Conservation (phyloP, 2,113 vertebrate genomes). For the Naja naja region DNA sequence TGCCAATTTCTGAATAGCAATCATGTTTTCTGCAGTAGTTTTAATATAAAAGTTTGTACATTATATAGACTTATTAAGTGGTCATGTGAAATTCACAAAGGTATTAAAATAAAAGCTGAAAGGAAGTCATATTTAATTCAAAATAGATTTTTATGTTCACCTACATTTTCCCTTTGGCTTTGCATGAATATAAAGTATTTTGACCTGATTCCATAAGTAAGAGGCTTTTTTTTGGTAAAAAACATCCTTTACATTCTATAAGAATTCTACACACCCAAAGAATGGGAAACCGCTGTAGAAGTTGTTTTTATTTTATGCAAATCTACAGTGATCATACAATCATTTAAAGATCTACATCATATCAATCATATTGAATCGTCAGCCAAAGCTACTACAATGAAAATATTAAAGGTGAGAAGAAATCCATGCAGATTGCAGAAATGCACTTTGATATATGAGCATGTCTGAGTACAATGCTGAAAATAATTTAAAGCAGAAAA, state of each 20-base stretch:
- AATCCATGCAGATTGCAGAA: conserved; percentile 39
- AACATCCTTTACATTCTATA: conserved; percentile 23
- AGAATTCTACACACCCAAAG: not conserved
- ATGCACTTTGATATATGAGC: conserved; percentile 61
- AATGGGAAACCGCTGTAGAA: conserved; percentile 19
- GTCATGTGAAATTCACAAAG: not conserved
- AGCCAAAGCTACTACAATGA: conserved; percentile 18
- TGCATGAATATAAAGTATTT: conserved; percentile 25
- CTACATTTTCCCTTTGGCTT: conserved; percentile 36
- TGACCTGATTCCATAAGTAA: conserved; percentile 36
- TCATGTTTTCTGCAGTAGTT: conserved; percentile 19
- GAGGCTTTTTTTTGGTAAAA: conserved; percentile 3
- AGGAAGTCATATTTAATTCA: conserved; percentile 29
- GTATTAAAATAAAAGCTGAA: not conserved
- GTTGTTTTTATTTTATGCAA: conserved; percentile 53
- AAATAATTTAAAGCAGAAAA: conserved; percentile 67
- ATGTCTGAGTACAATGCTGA: conserved; percentile 58
- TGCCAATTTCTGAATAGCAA: not conserved
- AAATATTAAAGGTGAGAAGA: not conserved
- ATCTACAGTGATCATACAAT: conserved; percentile 42
- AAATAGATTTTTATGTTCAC: conserved; percentile 2
- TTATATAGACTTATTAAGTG: conserved; percentile 8
- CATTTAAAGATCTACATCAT: conserved; percentile 51
- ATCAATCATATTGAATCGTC: conserved; percentile 57
- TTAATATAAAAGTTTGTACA: not conserved